These are phyloP conservation scores for Plutomurus gul DNA, from an alignment of 1,140 invertebrate species.

Conservation along the genomic window DNA sequence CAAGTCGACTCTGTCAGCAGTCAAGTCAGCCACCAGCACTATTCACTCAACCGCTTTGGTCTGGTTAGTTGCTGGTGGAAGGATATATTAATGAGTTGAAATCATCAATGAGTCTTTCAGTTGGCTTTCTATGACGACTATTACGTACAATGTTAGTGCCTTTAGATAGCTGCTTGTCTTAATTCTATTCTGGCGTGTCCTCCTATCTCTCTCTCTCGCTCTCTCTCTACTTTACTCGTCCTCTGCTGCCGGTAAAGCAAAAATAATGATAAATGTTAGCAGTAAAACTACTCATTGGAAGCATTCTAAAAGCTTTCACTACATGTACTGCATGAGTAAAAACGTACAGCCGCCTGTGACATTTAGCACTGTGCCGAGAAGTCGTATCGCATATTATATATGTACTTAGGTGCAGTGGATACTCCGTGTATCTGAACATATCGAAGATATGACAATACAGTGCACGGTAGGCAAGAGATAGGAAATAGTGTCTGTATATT, in stretches of 20 bases:
- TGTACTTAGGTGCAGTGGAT: no score
- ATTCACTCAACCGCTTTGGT: neutral
- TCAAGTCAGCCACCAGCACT: no score
- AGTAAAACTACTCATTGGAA: neutral
- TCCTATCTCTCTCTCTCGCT: neutral
- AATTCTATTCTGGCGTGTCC: neutral
- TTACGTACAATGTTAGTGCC: neutral
- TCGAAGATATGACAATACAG: no score
- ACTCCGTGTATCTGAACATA: no score
- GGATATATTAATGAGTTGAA: slow-evolving; percentile 2
- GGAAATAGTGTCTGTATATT: no score
- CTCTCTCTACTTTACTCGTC: neutral
- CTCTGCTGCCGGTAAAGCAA: neutral
- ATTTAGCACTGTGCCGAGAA: no score
- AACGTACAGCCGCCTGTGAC: no score
- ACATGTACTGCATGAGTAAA: no score
- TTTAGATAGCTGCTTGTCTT: neutral
- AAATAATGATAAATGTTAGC: neutral
- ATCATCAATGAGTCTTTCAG: neutral
- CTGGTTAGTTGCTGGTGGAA: neutral
- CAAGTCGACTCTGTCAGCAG: no score
- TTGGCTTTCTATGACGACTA: neutral
- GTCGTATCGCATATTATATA: no score
- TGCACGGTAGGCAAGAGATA: no score
- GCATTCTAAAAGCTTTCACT: neutral